Evolutionary conservation across 2,797 vertebrate species (phyloP).

Genomic region (Decapterus maruadsi): DNA sequence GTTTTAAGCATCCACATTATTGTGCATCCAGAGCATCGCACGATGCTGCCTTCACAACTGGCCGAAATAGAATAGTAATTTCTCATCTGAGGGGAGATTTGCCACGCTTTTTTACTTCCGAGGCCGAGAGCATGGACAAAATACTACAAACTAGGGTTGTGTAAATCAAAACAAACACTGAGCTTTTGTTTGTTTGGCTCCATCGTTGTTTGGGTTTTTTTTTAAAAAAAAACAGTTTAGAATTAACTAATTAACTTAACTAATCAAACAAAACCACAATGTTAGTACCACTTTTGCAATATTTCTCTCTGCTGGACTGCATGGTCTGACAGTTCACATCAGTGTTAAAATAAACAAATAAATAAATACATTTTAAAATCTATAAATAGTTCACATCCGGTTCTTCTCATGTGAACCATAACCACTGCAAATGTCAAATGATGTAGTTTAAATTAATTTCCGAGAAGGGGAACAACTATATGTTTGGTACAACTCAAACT

Average conservation of each 20-base stretch:
- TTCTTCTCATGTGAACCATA: background rate
- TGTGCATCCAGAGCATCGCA: background rate
- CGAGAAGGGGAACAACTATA: background rate
- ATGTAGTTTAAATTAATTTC: background rate
- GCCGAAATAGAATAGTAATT: conserved; percentile 25
- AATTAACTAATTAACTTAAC: background rate
- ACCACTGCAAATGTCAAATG: background rate
- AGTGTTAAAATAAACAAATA: too few relatives aligned
- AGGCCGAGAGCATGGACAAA: background rate
- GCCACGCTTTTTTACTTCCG: too few relatives aligned
- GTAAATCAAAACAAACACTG: background rate
- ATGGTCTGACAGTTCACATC: too few relatives aligned
- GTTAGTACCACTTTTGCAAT: too few relatives aligned
- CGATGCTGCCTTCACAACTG: conserved; percentile 28
- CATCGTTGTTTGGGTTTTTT: too few relatives aligned
- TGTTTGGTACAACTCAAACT: background rate
- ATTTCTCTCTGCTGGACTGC: background rate
- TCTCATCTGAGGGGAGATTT: background rate
- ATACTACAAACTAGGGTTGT: background rate
- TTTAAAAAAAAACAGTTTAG: background rate
- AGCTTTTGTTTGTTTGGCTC: background rate
- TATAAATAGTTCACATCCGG: background rate
- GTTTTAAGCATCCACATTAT: background rate
- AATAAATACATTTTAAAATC: background rate
- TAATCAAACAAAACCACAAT: background rate